A percentile compares a stretch with the other conserved stretches of the same genome.
Conservation (phyloP, 1,140 invertebrate species). For the Dreissena polymorpha region DNA sequence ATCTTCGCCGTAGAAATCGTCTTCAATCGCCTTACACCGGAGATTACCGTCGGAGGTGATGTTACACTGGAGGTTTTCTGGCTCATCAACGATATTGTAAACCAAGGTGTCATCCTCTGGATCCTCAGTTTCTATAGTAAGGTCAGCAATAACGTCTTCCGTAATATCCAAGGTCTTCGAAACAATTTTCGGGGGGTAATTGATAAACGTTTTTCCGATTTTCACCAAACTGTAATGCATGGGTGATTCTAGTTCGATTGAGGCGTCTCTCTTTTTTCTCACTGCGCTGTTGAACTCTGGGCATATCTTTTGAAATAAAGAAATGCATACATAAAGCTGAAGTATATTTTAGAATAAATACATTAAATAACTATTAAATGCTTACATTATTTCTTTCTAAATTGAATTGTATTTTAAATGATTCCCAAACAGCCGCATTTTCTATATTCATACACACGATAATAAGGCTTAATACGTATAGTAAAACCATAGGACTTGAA, state of each 20-base stretch:
- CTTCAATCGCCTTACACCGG: neutral
- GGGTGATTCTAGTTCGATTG: neutral
- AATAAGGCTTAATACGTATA: neutral
- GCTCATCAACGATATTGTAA: slow-evolving; percentile 10
- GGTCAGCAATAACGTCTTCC: slow-evolving; percentile 2
- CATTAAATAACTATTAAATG: neutral
- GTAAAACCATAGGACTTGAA: neutral
- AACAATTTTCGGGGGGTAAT: slow-evolving; percentile 20
- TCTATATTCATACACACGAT: too few relatives aligned
- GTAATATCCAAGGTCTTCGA: neutral
- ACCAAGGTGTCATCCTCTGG: slow-evolving; percentile 12
- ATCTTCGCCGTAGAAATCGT: slow-evolving; percentile 31
- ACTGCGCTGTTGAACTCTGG: neutral
- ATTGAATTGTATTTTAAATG: neutral
- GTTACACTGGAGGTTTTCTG: neutral
- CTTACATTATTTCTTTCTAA: neutral
- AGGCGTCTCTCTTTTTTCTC: neutral
- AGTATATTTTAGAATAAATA: neutral
- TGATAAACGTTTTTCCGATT: slow-evolving; percentile 16
- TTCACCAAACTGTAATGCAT: neutral
- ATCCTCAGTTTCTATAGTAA: slow-evolving; percentile 9
- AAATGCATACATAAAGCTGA: neutral
- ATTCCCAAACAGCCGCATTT: neutral
- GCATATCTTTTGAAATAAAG: neutral
- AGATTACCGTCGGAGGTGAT: slow-evolving; percentile 6